Evolutionary conservation across 2,888 invertebrate species (phyloP), one percentile per base, ranked within the genome.

Genomic region (Plusia festucae): DNA sequence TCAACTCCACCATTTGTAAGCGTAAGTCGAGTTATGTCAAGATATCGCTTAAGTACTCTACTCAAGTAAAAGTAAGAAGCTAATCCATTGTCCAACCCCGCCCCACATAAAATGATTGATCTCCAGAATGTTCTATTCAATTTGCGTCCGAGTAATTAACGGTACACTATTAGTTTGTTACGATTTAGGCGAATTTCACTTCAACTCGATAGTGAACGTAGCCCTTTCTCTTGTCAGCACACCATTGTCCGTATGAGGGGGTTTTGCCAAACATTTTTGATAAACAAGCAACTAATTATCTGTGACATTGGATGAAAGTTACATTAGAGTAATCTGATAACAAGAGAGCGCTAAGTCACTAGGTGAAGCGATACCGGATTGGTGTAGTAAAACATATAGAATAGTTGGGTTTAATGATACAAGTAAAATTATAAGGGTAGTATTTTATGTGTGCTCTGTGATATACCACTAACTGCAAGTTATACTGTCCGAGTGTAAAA

Each of bases 271-370:
- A 86, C 85, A 78, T 76, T 78, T 76, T 76, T 79, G 79, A 81
- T 78, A 57, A 82, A 86, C 85, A 86, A 85, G 85, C 75, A 79
- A 68, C 84, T 89, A 83, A 88, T 90, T 88, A 89, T 90, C 87
- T 82, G 70, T 76, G 77, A 79, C 69, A 70, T 76, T 66, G 62
- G 73, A 88, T 79, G 87, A 87, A 86, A 87, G 88, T 87, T 73
- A 86, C 76, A 69, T 79, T 85, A 68, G 56, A 68, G 60, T 64
- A 68, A 83, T 82, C 82, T 80, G 85, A 86, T 85, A 85, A 85
- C 64, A 30, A 27, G 46, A 1, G 18, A 8, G 9, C 0, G 60
- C 8, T 66, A 49, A 57, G n/a, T 16, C 16, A 58, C 0, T 0
- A 63, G 53, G 22, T 24, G 9, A 32, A 66, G 78, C 76, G 78